phyloP scores from a whole-genome alignment of 2,888 invertebrate genomes.

The Drosophila quasianomalipes region DNA sequence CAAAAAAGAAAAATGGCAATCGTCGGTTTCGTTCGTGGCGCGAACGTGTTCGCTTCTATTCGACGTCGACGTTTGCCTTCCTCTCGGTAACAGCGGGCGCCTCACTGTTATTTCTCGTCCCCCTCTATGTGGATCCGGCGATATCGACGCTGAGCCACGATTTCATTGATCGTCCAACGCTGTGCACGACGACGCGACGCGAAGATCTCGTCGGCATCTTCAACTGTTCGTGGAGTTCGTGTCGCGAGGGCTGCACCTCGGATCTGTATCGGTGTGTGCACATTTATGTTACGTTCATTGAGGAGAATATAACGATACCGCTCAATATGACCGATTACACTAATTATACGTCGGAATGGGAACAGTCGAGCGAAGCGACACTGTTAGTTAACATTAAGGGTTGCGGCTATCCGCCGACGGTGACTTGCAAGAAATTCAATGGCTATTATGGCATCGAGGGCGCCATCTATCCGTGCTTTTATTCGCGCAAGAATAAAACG shows the following conservation, averaged over 20 bases:
- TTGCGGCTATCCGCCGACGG: slow-evolving; percentile 95
- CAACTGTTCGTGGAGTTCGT: slow-evolving; percentile 96
- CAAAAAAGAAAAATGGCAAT: slow-evolving; percentile 86
- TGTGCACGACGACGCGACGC: slow-evolving; percentile 93
- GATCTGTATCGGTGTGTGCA: slow-evolving; percentile 90
- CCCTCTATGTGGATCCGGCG: slow-evolving; percentile 93
- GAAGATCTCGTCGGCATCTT: slow-evolving; percentile 93
- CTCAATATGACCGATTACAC: slow-evolving; percentile 84
- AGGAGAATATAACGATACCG: slow-evolving; percentile 85
- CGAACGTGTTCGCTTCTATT: slow-evolving; percentile 90
- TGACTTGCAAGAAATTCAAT: slow-evolving; percentile 92
- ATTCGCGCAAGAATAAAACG: slow-evolving; percentile 93
- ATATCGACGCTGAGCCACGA: slow-evolving; percentile 95
- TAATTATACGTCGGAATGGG: slow-evolving; percentile 84
- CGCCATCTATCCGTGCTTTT: slow-evolving; percentile 94
- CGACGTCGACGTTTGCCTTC: slow-evolving; percentile 90
- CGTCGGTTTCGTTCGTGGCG: slow-evolving; percentile 87
- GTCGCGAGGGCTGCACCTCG: slow-evolving; percentile 95
- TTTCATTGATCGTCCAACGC: slow-evolving; percentile 93
- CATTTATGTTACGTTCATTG: slow-evolving; percentile 87
- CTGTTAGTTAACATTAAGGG: slow-evolving; percentile 95
- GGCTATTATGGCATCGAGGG: slow-evolving; percentile 91
- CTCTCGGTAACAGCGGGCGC: slow-evolving; percentile 90
- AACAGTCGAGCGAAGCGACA: slow-evolving; percentile 86
- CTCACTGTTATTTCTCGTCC: slow-evolving; percentile 90